Conservation (phyloP, 2,797 vertebrate species). For the Periophthalmus magnuspinnatus region DNA sequence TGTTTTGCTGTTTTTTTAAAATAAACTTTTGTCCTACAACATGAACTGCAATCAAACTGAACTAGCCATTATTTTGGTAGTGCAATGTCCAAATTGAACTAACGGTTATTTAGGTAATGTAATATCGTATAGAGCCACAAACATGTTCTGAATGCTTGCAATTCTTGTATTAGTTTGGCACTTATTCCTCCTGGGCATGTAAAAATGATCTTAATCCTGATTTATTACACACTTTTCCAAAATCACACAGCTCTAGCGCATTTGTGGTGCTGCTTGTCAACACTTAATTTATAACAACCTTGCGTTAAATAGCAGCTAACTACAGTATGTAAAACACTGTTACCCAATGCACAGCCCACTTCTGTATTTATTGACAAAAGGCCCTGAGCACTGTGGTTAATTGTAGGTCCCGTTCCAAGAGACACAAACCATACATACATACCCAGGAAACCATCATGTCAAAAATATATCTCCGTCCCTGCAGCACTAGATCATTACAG, state of each 20-base stretch:
- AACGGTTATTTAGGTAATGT: too few relatives aligned
- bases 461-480: constrained; percentile 68
- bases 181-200: too few relatives aligned
- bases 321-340: constrained; percentile 43
- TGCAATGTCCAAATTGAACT: too few relatives aligned
- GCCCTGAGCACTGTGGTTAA: constrained; percentile 51
- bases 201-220: too few relatives aligned
- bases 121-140: too few relatives aligned
- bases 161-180: too few relatives aligned
- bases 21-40: too few relatives aligned
- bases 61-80: too few relatives aligned
- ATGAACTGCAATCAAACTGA: too few relatives aligned
- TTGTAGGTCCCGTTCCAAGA: constrained; percentile 65
- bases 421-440: constrained; percentile 64
- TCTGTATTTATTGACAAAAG: constrained; percentile 62
- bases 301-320: constrained; percentile 21
- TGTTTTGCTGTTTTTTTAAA: too few relatives aligned
- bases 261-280: constrained; percentile 39
- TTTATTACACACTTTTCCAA: not conserved
- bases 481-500: constrained; percentile 72
- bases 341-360: constrained; percentile 34
- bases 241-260: not conserved
- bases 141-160: too few relatives aligned
- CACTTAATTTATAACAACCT: constrained; percentile 35
- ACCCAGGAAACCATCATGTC: constrained; percentile 67